Evolutionary conservation across 2,888 invertebrate genomes (phyloP), one percentile per base, ranked within the genome.

Genomic region (Pseudanteris insignis): DNA sequence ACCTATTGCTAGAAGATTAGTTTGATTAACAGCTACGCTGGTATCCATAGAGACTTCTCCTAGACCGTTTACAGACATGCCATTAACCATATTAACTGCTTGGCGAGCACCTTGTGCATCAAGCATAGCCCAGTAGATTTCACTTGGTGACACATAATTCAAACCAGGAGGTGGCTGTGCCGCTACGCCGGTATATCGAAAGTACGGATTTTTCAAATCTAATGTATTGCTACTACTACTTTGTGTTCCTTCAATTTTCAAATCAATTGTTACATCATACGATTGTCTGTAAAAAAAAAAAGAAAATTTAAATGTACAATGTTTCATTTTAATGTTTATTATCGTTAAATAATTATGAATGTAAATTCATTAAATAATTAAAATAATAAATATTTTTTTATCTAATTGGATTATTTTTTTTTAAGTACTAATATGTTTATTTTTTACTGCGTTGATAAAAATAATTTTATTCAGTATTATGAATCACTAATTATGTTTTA

Each of bases 171-270:
- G 96, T 0, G 96, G 92, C 47, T 91, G 89, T 0, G 92, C 92
- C 0, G 96, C 92, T 14, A 93, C 92, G 11, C 95, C 96, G 1
- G 95, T 94, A 76, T 96, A 96, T 77, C 97, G 88, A 81, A 98
- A 98, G 86, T 96, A 97, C 0, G 98, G 97, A 83, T 98, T 98
- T 84, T 98, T 98, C 73, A 99, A 84, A 81, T 99, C 98, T 74
- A 99, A 84, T 9, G 93, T 94, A 80, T 98, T 98, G 63, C 88
- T 89, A 26, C 94, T 92, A 60, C 89, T 88, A 10, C 82, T 81
- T 54, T 87, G 88, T 7, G 94, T 93, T 26, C 96, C 96, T 78
- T 96, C 95, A 60, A 96, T 86, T 68, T 88, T 88, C 67, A 98
- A 83, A 71, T 96, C 95, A 79, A 99, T 96, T 9, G 96, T 95